These are phyloP conservation scores for Drosophila paranaensis DNA, from an alignment of 2,888 invertebrate species.

Conservation along the genomic window DNA sequence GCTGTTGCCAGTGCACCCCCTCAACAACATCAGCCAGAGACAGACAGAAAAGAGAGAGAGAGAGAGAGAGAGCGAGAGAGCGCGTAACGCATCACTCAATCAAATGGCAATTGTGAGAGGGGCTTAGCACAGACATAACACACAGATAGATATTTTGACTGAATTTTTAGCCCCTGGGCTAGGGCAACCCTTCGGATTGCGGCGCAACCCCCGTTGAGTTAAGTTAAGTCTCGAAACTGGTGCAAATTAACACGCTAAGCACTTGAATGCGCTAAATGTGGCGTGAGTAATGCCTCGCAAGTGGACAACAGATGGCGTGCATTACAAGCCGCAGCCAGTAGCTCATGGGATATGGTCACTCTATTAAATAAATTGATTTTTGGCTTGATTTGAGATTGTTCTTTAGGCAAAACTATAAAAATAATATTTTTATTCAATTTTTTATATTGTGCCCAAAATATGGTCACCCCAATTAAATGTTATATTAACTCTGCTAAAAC, in stretches of 20 bases:
- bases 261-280: constrained; percentile 83
- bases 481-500: neutral
- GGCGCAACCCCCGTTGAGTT: constrained; percentile 3
- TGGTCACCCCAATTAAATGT: neutral
- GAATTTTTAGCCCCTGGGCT: constrained; percentile 30
- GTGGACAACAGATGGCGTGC: constrained; percentile 76
- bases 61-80: neutral
- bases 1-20: constrained; percentile 42
- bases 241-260: constrained; percentile 84
- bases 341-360: neutral
- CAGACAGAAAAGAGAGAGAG: constrained; percentile 1
- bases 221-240: constrained; percentile 53
- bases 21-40: constrained; percentile 44
- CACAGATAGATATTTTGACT: neutral
- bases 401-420: neutral
- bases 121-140: constrained; percentile 61
- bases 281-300: constrained; percentile 82
- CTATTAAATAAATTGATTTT: neutral
- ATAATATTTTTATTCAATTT: neutral
- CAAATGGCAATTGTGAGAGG: constrained; percentile 81
- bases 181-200: constrained; percentile 9
- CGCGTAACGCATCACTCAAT: constrained; percentile 81
- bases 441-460: neutral
- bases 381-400: neutral
- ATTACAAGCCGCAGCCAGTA: constrained; percentile 66